Evolutionary conservation across 1,140 invertebrate species (phyloP).

Genomic region (Mactra quadrangularis): DNA sequence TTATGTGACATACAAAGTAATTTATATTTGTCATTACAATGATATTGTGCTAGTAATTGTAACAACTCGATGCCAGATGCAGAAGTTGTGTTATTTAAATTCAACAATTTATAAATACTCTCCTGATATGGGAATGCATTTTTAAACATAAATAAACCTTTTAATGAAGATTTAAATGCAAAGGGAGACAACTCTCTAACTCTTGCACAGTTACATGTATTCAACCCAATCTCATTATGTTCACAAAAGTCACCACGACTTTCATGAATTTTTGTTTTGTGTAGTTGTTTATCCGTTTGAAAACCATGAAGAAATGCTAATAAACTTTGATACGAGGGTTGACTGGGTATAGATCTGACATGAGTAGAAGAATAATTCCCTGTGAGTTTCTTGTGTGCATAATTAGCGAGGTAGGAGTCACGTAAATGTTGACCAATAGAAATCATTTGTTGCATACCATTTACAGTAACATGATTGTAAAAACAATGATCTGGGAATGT

Average conservation of each 20-base stretch:
- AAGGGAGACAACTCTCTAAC: conserved; percentile 22
- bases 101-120: neutral
- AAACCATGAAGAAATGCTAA: conserved; percentile 37
- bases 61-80: conserved; percentile 18
- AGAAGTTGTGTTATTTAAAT: neutral
- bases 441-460: conserved; percentile 36
- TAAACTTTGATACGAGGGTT: conserved; percentile 42
- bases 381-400: conserved; percentile 21
- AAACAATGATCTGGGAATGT: conserved; percentile 22
- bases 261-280: conserved; percentile 48
- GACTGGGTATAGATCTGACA: conserved; percentile 6
- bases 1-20: neutral
- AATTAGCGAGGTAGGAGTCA: conserved; percentile 13
- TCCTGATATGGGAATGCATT: conserved; percentile 12
- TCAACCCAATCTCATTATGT: neutral
- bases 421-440: conserved; percentile 23
- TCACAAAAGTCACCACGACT: conserved; percentile 37
- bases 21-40: neutral
- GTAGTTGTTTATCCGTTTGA: conserved; percentile 19
- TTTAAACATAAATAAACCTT: conserved; percentile 37
- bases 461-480: conserved; percentile 22
- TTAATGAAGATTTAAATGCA: conserved; percentile 12
- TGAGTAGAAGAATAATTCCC: conserved; percentile 27
- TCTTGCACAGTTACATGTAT: conserved; percentile 32
- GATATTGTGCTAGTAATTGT: conserved; percentile 17